These are phyloP conservation scores for Leptinotarsa juncta DNA, from an alignment of 2,888 invertebrate species.

Conservation along the genomic window DNA sequence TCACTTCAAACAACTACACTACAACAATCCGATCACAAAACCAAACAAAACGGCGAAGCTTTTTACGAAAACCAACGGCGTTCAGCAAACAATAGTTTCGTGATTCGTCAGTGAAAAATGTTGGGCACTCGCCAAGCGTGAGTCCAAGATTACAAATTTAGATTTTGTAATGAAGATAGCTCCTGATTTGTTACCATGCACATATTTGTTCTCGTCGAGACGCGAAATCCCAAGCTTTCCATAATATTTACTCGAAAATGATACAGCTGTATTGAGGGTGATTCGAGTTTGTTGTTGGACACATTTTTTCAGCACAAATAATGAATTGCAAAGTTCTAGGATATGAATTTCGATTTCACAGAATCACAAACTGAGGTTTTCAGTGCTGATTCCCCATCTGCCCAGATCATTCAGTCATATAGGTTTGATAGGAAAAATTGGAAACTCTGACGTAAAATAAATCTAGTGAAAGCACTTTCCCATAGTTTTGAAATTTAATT, in stretches of 20 bases:
- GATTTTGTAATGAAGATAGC: slow-evolving; percentile 35
- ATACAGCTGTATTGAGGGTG: background rate
- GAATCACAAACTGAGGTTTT: no score
- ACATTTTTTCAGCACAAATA: no score
- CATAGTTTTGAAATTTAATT: no score
- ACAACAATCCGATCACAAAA: slow-evolving; percentile 6
- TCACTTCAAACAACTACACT: slow-evolving; percentile 14
- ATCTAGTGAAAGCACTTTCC: no score
- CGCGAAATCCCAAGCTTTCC: slow-evolving; percentile 21
- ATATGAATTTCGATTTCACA: no score
- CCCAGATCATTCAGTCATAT: no score
- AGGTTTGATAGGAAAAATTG: no score
- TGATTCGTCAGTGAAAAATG: slow-evolving; percentile 29
- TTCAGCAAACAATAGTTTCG: slow-evolving; percentile 40
- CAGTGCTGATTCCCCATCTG: no score
- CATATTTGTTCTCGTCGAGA: slow-evolving; percentile 34
- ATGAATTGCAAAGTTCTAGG: no score
- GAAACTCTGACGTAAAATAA: no score
- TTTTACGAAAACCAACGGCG: slow-evolving; percentile 25
- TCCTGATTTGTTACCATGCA: slow-evolving; percentile 31
- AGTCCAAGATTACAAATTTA: slow-evolving; percentile 37
- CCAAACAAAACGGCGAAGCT: slow-evolving; percentile 19
- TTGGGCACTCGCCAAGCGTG: slow-evolving; percentile 37
- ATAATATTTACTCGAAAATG: slow-evolving; percentile 25
- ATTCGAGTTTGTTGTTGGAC: no score